Evolutionary conservation across 2,113 vertebrate genomes (phyloP), one percentile per base, ranked within the genome.

Genomic region (Puntigrus tetrazona): DNA sequence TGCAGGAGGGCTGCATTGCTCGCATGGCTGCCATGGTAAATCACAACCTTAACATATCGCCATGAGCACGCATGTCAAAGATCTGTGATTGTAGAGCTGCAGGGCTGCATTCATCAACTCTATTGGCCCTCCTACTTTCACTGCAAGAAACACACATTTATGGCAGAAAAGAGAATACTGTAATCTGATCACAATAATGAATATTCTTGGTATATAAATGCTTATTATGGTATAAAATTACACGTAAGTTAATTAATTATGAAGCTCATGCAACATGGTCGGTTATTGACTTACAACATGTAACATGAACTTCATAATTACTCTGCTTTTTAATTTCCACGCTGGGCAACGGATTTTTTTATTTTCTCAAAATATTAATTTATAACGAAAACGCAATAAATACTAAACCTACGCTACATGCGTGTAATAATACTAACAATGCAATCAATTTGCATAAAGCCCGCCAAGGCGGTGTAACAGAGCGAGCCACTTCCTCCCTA

Each of bases 31-130:
- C 41, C 27, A 10, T 63, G n/a, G 77, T 45, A 50, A 20, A 81
- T 50, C 41, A 67, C 41, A 29, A 43, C n/a, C 59, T n/a, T 20
- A 45, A 36, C 29, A 47, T 81, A 67, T 34, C 67, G 27, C 41
- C 55, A 61, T 79, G 77, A 43, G 9, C 41, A 47, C 67, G 38
- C 27, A 80, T 67, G 59, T 67, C 78, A 55, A 82, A 70, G 45
- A 70, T 55, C 43, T 36, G 31, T 31, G 27, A 69, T 81, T 75
- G 34, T n/a, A 47, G 22, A 9, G 18, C 43, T 73, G 38, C 7
- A 57, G 31, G n/a, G 3, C 31, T n/a, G 5, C n/a, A 14, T 22
- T 69, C 43, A 57, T 41, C 0, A 13, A 31, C 57, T 63, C 13
- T 27, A 61, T 22, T 9, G 22, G 29, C 25, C 10, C n/a, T 69